A percentile compares a stretch with the other conserved stretches of the same genome.
Evolutionary conservation across 53 echinoderm and acorn worm genomes (phyloP).

Genomic region (Mesocentrotus franciscanus): DNA sequence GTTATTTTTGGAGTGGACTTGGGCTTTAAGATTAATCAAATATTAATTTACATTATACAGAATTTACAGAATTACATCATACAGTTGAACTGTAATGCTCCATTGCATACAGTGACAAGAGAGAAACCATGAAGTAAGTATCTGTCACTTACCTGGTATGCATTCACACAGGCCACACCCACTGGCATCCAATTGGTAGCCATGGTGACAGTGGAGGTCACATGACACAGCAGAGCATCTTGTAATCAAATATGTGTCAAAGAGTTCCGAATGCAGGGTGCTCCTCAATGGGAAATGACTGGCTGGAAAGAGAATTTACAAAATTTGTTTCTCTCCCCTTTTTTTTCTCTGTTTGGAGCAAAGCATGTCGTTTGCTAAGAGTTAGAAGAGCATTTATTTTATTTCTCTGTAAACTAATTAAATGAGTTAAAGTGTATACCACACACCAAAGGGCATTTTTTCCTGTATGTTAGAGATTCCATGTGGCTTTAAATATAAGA

Average conservation of each 20-base stretch:
- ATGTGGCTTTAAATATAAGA: too few species aligned
- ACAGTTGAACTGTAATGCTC: not conserved
- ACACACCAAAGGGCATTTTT: too few species aligned
- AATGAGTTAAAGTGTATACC: too few species aligned
- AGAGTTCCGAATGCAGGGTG: conserved; percentile 12
- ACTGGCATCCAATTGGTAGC: conserved; percentile 49
- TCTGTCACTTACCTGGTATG: conserved; percentile 47
- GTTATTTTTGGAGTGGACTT: too few species aligned
- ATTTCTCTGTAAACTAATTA: too few species aligned
- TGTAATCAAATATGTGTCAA: not conserved
- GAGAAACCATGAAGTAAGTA: not conserved
- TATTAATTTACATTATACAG: too few species aligned
- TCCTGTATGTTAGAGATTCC: too few species aligned
- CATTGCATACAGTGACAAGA: not conserved
- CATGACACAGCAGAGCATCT: conserved; percentile 43
- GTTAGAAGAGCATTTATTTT: too few species aligned
- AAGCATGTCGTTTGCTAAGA: too few species aligned
- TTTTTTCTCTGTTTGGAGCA: too few species aligned
- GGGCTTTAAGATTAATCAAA: too few species aligned
- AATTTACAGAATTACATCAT: not conserved
- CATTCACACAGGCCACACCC: conserved; percentile 70
- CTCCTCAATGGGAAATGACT: conserved; percentile 35
- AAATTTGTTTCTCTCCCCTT: too few species aligned
- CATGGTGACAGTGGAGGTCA: conserved; percentile 61
- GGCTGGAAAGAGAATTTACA: not conserved